Evolutionary conservation across 2,888 invertebrate genomes (phyloP), one percentile per base, ranked within the genome.

Genomic region (Phrixothrix hirtus): DNA sequence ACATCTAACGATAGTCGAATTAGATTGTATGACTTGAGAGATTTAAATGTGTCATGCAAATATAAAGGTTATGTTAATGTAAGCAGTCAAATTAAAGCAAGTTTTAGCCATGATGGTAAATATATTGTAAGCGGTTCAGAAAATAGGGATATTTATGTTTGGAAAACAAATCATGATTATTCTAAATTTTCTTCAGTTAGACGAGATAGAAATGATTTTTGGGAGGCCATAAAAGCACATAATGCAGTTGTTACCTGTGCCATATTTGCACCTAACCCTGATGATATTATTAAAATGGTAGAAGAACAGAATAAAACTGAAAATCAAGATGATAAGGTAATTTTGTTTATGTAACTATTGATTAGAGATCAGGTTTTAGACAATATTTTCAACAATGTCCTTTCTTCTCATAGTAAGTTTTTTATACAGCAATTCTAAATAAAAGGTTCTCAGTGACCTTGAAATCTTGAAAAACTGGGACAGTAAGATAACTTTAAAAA

Each of bases 1-100:
- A 98, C 98, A 0, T 97, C 97, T 0, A 99, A 99, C 75, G 99
- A 99, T 71, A 98, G 97, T 64, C 82, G 99, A 6, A 93, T 99
- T 50, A 82, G 99, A 11, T 80, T 99, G 13, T 99, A 99, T 77
- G 98, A 99, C 76, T 79, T 99, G 21, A 78, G 96, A 42, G 98
- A 99, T 74, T 78, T 97, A 48, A 96, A 93, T 68, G 79, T 98
- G 11, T 93, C 95, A 0, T 61, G 61, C 36, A 69, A 68, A 61
- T 69, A 69, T 51, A 68, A 68, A 56, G 76, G 77, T n/a, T 94
- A 92, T 71, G 87, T 92, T 0, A 97, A 97, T 77, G 87, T 91
- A 3, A 95, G 95, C 61, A 95, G 95, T 72, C 98, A 98, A 73
- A 99, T 99, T 43, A 94, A 95, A 68, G 98, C 96, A 0, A 94